A percentile compares a stretch with the other conserved stretches of the same genome.
phyloP scores from a whole-genome alignment of 2,888 invertebrate genomes.

The Sturmia bella region DNA sequence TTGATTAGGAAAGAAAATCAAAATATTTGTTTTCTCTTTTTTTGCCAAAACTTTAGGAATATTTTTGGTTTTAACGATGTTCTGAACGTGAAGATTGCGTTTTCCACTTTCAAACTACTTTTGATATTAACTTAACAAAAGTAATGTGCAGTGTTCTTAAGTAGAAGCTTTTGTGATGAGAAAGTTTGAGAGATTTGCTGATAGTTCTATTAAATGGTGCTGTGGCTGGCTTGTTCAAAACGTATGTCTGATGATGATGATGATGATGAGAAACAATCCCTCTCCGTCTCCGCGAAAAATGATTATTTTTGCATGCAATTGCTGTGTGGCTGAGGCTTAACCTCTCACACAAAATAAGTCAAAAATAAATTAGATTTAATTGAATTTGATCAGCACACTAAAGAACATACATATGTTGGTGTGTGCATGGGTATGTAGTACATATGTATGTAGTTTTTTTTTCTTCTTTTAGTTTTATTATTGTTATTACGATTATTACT shows the following conservation, averaged over 20 bases:
- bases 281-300: conserved; percentile 1
- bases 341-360: conserved; percentile 51
- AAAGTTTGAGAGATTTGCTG: conserved; percentile 20
- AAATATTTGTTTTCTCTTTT: neutral
- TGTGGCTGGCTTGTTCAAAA: conserved; percentile 8
- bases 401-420: conserved; percentile 22
- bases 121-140: conserved; percentile 9
- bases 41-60: neutral
- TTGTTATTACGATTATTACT: conserved; percentile 39
- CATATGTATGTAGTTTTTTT: neutral
- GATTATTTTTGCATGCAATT: conserved; percentile 33
- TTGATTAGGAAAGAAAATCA: neutral
- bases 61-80: neutral
- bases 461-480: conserved; percentile 20
- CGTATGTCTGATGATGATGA: conserved; percentile 53
- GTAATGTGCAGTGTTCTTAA: conserved; percentile 19
- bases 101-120: neutral
- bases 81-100: neutral
- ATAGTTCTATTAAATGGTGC: conserved; percentile 13
- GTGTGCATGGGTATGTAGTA: neutral
- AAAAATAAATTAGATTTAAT: conserved; percentile 74
- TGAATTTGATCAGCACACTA: conserved; percentile 74
- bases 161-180: neutral
- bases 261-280: too few relatives aligned
- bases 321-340: conserved; percentile 54